phyloP scores from a whole-genome alignment of 1,140 invertebrate species.

The Musca domestica region DNA sequence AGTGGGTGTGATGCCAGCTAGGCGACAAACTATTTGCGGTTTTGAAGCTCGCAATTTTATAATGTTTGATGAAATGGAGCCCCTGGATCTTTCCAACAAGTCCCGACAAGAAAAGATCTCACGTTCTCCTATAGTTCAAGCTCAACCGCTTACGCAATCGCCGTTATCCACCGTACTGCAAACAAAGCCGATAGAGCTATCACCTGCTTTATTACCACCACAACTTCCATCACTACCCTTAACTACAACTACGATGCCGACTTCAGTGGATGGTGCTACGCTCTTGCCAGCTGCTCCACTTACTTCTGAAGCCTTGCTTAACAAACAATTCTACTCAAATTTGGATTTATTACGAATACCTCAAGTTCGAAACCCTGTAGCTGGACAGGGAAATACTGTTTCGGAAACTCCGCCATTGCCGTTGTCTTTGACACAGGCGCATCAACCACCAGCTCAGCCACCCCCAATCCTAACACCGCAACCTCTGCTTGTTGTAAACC shows the following conservation, averaged over 20 bases:
- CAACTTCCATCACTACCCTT: not conserved
- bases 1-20: conserved; percentile 31
- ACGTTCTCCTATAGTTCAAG: not conserved
- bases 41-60: conserved; percentile 44
- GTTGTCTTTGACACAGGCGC: not conserved
- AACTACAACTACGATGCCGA: not conserved
- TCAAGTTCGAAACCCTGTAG: conserved; percentile 35
- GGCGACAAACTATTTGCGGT: conserved; percentile 48
- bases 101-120: conserved; percentile 11
- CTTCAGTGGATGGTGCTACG: not conserved
- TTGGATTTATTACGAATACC: conserved; percentile 47
- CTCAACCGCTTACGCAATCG: too few species aligned
- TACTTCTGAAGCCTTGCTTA: conserved; percentile 9
- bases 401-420: not conserved
- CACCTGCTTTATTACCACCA: not conserved
- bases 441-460: not conserved
- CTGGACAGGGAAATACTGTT: not conserved
- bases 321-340: conserved; percentile 46
- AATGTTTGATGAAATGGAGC: conserved; percentile 44
- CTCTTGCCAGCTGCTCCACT: not conserved
- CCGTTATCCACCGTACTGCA: not conserved
- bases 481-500: too few species aligned
- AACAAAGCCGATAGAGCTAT: conserved; percentile 5
- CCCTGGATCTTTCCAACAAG: conserved; percentile 46
- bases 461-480: too few species aligned